Percentiles rank a stretch among this genome's conserved stretches.
Evolutionary conservation across 2,797 vertebrate species (phyloP).

Genomic region (Benthosema pterotum): DNA sequence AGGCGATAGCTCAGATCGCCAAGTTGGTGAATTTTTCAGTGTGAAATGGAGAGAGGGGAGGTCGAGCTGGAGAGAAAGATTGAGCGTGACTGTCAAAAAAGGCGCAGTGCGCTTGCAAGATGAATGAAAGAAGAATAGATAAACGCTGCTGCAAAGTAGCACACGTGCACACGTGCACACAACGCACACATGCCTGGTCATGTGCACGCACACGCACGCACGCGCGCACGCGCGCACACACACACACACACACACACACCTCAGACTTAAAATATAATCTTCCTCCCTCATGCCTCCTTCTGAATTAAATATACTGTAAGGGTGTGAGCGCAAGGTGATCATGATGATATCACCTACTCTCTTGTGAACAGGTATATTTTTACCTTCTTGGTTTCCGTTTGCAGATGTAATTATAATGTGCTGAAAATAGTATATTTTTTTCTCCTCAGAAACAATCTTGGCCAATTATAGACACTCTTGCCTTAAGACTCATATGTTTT

Average conservation of each 20-base stretch:
- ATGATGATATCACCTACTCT: not conserved
- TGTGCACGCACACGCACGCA: not conserved
- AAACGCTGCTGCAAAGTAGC: not conserved
- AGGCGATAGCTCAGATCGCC: conserved; percentile 1
- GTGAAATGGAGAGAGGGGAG: conserved; percentile 14
- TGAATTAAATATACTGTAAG: conserved; percentile 14
- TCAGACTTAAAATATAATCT: not conserved
- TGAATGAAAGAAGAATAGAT: not conserved
- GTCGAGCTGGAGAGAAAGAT: not conserved
- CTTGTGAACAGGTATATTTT: conserved; percentile 16
- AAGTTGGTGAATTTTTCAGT: conserved; percentile 13
- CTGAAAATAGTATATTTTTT: too few relatives aligned
- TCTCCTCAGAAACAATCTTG: not conserved
- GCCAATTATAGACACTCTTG: conserved; percentile 37
- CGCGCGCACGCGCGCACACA: too few relatives aligned
- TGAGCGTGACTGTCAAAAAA: conserved; percentile 5
- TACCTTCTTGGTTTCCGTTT: too few relatives aligned
- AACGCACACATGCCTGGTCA: too few relatives aligned
- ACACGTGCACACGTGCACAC: not conserved
- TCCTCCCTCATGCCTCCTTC: conserved; percentile 25
- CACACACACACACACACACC: not conserved
- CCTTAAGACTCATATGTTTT: conserved; percentile 9
- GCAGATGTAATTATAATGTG: too few relatives aligned
- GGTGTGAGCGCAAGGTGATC: conserved; percentile 2
- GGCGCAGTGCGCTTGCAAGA: not conserved